phyloP scores from a whole-genome alignment of 2,113 vertebrate species.

The Channa argus region DNA sequence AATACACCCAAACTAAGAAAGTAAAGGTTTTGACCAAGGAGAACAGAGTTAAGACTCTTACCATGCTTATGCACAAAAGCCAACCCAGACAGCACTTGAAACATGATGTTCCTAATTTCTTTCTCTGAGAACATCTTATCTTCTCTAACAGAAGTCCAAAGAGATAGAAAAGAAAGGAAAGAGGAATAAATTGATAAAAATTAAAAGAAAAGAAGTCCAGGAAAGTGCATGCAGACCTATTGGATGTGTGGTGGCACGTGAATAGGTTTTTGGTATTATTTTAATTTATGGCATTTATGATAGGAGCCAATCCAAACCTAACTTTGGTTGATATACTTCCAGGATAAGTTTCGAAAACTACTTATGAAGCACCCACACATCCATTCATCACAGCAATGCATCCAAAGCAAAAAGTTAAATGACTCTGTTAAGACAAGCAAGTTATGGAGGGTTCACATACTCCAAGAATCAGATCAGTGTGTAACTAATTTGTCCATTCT shows the following conservation, averaged over 20 bases:
- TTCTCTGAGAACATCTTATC: slow-evolving; percentile 86
- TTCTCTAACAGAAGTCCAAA: slow-evolving; percentile 71
- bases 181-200: slow-evolving; percentile 38
- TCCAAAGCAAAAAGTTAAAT: slow-evolving; percentile 12
- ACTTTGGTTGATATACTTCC: no score
- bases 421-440: slow-evolving; percentile 13
- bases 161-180: slow-evolving; percentile 29
- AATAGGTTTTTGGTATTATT: not conserved
- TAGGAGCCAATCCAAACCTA: no score
- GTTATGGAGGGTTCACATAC: slow-evolving; percentile 41
- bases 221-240: no score
- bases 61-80: slow-evolving; percentile 85
- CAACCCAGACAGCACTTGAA: slow-evolving; percentile 82
- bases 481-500: not conserved
- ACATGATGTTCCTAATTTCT: slow-evolving; percentile 85
- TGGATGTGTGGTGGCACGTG: not conserved
- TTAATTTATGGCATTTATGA: not conserved
- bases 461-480: slow-evolving; percentile 49
- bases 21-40: slow-evolving; percentile 8
- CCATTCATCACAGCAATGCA: slow-evolving; percentile 28
- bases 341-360: not conserved
- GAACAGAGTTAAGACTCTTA: slow-evolving; percentile 63
- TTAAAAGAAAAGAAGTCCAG: slow-evolving; percentile 4
- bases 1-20: slow-evolving; percentile 27
- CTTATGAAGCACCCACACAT: slow-evolving; percentile 52